Conservation (phyloP, 2,113 vertebrate genomes). For the Crotalus helleri region DNA sequence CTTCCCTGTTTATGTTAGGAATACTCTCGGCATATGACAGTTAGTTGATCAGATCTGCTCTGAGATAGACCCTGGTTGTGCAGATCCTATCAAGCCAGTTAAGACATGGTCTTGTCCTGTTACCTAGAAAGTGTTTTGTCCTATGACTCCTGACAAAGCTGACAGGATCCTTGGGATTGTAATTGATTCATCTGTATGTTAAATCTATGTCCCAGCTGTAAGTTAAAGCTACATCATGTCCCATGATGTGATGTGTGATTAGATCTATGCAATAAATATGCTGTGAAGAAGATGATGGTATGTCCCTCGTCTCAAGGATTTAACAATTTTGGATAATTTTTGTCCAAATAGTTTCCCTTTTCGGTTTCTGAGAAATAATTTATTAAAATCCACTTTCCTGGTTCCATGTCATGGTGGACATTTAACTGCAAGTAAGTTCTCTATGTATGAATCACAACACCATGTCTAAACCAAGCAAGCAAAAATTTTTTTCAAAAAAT, state of each 20-base stretch:
- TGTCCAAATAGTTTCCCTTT: neutral
- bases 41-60: neutral
- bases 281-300: neutral
- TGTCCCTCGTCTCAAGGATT: neutral
- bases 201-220: neutral
- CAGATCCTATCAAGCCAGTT: neutral
- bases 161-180: neutral
- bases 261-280: too few species aligned
- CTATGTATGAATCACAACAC: neutral
- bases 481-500: neutral
- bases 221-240: too few species aligned
- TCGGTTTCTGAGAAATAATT: neutral
- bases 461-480: neutral
- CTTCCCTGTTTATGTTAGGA: neutral
- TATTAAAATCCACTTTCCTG: neutral
- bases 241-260: too few species aligned
- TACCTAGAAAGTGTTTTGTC: neutral
- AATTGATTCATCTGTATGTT: neutral
- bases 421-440: neutral
- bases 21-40: neutral
- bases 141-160: neutral
- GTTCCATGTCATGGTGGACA: neutral
- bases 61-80: neutral
- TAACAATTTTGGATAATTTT: neutral
- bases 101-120: neutral